Base-by-base conservation (phyloP, 1,140 invertebrate genomes). In the Helicorthomorpha holstii region DNA sequence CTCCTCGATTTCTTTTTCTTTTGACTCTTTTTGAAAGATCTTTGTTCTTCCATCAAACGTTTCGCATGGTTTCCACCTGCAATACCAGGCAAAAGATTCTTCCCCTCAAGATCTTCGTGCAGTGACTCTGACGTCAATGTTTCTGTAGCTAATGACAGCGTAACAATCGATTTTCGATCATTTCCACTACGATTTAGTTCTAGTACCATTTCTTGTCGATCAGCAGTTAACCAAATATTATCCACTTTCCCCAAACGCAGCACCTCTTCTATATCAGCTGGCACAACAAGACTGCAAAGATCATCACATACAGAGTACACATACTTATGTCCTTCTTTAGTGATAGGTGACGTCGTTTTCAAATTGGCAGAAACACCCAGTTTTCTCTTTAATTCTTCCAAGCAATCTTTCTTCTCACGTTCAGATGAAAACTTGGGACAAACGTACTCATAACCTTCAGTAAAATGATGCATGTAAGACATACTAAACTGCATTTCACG, bases 161-260 rank as follows among this genome's bases (percentile, higher is more conserved):
- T 80, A 7, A 7, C 16, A n/a, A n/a, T n/a, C n/a, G n/a, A n/a
- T n/a, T n/a, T n/a, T n/a, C n/a, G n/a, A n/a, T n/a, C n/a, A n/a
- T n/a, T n/a, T 49, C 76, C 76, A 1, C 79, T 80, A 54, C 81
- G 75, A 61, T 78, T 82, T 57, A 82, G 67, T 65, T 81, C 77
- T 1, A 87, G 68, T 7, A 84, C 64, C 23, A 85, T 75, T 43
- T 76, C 81, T 61, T 83, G 80, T 52, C 76, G 75, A 61, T 82
- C 76, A 57, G 81, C 77, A 1, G 80, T 81, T 7, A 85, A 64
- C 75, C 84, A 77, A 1, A 86, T 75, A 57, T 82, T 81, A 47
- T 77, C 73, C 4, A 87, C 76, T 57, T 85, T 81, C 23, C 83
- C 82, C 59, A 81, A 79, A 19, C 79, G 67, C 24, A 87, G 78